A percentile compares a stretch with the other conserved stretches of the same genome.
Evolutionary conservation across 1,140 invertebrate genomes (phyloP).

Genomic region (Diorhabda carinulata): DNA sequence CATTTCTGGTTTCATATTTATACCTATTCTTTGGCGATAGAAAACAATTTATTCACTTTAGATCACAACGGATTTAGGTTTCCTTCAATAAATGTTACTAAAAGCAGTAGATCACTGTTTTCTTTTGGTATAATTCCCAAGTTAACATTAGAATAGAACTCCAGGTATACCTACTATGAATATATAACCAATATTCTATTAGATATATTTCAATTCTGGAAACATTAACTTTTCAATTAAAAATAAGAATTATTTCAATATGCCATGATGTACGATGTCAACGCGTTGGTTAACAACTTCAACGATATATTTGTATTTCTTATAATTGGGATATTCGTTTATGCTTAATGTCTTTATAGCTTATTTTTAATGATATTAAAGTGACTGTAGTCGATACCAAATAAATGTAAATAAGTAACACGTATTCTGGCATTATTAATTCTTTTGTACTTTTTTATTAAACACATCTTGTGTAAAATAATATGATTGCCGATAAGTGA

Average conservation of each 20-base stretch:
- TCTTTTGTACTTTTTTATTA: slow-evolving; percentile 1
- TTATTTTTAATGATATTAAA: background rate
- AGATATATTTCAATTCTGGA: background rate
- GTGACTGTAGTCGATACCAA: background rate
- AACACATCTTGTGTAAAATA: background rate
- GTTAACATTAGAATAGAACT: too few relatives aligned
- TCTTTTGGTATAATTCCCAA: too few relatives aligned
- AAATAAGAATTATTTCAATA: too few relatives aligned
- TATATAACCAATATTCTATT: background rate
- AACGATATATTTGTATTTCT: background rate
- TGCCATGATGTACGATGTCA: too few relatives aligned
- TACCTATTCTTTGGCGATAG: too few relatives aligned
- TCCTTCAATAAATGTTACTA: too few relatives aligned
- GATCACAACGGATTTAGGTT: too few relatives aligned
- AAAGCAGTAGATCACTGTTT: too few relatives aligned
- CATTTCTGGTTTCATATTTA: too few relatives aligned
- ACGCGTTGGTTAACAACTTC: background rate
- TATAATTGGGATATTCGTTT: background rate
- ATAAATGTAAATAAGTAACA: slow-evolving; percentile 1
- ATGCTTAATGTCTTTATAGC: background rate
- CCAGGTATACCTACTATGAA: too few relatives aligned
- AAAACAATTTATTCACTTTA: too few relatives aligned
- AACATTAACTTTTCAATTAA: background rate
- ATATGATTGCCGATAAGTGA: background rate
- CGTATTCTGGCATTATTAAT: background rate